phyloP scores from a whole-genome alignment of 2,888 invertebrate genomes.

The Apotomis betuletana region DNA sequence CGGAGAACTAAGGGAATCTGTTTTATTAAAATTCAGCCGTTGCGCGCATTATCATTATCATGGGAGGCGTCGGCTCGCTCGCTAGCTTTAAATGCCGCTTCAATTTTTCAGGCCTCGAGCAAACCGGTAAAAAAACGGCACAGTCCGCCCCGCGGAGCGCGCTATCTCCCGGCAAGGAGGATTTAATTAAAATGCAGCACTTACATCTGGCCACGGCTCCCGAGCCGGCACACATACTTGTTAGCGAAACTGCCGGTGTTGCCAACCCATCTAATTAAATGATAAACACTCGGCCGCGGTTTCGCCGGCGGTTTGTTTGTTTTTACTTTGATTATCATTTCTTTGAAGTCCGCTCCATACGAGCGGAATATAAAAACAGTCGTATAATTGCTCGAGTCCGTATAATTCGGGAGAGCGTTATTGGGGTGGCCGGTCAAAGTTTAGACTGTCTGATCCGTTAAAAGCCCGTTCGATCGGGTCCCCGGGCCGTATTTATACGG shows the following conservation, averaged over 20 bases:
- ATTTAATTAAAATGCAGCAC: slow-evolving; percentile 72
- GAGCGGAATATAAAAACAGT: slow-evolving; percentile 48
- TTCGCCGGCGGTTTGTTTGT: slow-evolving; percentile 47
- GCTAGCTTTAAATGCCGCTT: slow-evolving; percentile 54
- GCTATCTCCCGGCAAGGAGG: slow-evolving; percentile 59
- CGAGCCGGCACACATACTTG: slow-evolving; percentile 32
- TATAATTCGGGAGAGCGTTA: slow-evolving; percentile 44
- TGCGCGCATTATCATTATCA: slow-evolving; percentile 58
- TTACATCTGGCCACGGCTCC: slow-evolving; percentile 53
- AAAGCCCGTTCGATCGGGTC: slow-evolving; percentile 55
- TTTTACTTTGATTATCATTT: slow-evolving; percentile 51
- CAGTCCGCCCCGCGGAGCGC: slow-evolving; percentile 48
- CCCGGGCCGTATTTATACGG: slow-evolving; percentile 63
- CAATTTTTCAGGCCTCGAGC: slow-evolving; percentile 56
- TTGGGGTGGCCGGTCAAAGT: slow-evolving; percentile 50
- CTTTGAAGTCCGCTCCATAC: slow-evolving; percentile 52
- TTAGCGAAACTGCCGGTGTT: slow-evolving; percentile 38
- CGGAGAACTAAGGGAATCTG: slow-evolving; percentile 46
- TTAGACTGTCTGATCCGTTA: slow-evolving; percentile 68
- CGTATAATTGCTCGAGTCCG: slow-evolving; percentile 48
- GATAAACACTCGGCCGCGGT: slow-evolving; percentile 55
- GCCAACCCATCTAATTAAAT: slow-evolving; percentile 61
- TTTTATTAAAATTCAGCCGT: slow-evolving; percentile 57
- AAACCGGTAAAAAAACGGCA: slow-evolving; percentile 56
- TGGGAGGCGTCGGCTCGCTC: slow-evolving; percentile 49